These are phyloP conservation scores for Odontocerum albicorne DNA, from an alignment of 2,888 invertebrate genomes.

Conservation along the genomic window DNA sequence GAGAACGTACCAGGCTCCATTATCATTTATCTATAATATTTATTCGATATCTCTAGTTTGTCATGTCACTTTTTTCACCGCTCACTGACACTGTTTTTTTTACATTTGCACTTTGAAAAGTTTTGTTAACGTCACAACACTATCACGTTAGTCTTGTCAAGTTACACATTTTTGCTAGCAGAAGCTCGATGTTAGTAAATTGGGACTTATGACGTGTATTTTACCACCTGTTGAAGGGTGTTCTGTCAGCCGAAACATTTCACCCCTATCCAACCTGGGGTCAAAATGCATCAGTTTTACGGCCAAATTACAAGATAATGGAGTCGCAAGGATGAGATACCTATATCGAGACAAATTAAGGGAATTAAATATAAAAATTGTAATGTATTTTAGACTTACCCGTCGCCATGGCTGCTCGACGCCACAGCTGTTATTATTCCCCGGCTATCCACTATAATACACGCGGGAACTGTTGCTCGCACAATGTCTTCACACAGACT, in stretches of 20 bases:
- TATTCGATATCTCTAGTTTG: neutral
- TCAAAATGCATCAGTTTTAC: too few species aligned
- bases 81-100: slow-evolving; percentile 20
- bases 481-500: slow-evolving; percentile 46
- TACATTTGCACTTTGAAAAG: slow-evolving; percentile 13
- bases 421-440: slow-evolving; percentile 45
- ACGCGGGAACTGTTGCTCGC: slow-evolving; percentile 44
- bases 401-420: slow-evolving; percentile 44
- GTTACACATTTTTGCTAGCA: neutral
- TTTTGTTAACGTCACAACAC: slow-evolving; percentile 1
- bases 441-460: slow-evolving; percentile 42
- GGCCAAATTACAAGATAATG: too few species aligned
- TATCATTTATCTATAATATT: neutral
- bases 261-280: too few species aligned
- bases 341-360: too few species aligned
- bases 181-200: neutral
- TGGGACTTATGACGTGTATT: too few species aligned
- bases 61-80: slow-evolving; percentile 6
- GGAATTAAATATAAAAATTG: too few species aligned
- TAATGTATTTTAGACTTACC: slow-evolving; percentile 41
- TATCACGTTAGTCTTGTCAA: slow-evolving; percentile 2
- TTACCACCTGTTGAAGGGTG: neutral
- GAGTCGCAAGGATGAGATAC: too few species aligned
- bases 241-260: neutral
- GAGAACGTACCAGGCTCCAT: neutral